A percentile compares a stretch with the other conserved stretches of the same genome.
Evolutionary conservation across 2,113 vertebrate species (phyloP).

Genomic region (Laticauda laticaudata): DNA sequence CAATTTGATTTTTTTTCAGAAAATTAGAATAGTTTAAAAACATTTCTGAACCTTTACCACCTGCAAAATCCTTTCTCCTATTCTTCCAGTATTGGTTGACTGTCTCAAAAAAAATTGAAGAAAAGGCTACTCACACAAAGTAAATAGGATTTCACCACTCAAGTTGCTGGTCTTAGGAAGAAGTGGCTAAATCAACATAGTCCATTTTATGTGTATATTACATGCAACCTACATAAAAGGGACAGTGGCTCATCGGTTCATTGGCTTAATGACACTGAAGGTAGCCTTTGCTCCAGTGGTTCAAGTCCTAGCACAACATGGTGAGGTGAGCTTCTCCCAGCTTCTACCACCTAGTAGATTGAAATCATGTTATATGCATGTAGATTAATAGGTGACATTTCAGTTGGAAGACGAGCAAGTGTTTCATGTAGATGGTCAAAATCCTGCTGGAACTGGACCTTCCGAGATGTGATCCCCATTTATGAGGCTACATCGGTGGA

Average conservation of each 20-base stretch:
- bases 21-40: constrained; percentile 6
- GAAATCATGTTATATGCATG: background rate
- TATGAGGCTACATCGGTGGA: background rate
- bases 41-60: background rate
- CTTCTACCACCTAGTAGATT: background rate
- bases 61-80: background rate
- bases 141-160: background rate
- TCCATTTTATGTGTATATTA: background rate
- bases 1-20: constrained; percentile 43
- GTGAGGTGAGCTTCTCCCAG: background rate
- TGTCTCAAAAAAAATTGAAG: background rate
- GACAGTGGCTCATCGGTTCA: background rate
- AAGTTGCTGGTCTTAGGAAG: background rate
- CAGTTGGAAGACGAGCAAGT: too few species aligned
- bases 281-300: background rate
- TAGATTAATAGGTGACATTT: background rate
- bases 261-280: background rate
- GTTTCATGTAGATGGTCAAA: background rate
- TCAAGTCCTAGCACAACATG: background rate
- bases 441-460: background rate
- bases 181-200: background rate
- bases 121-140: background rate
- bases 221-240: background rate
- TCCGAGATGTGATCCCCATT: background rate
- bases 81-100: background rate